A percentile compares a stretch with the other conserved stretches of the same genome.
Evolutionary conservation across 2,797 vertebrate genomes (phyloP).

Genomic region (Lagodon rhomboides): DNA sequence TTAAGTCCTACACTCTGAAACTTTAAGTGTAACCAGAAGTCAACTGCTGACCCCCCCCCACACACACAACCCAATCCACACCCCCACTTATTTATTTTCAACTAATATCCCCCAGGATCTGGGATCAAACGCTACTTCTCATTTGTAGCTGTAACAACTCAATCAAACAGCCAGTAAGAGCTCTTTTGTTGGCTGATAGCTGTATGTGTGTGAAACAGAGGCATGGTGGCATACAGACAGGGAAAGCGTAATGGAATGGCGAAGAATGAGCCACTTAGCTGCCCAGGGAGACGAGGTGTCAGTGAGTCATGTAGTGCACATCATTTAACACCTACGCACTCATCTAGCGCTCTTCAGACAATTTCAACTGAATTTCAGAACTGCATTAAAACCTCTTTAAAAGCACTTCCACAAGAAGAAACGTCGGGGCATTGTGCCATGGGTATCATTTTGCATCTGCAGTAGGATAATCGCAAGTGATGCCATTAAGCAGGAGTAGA

Average conservation of each 20-base stretch:
- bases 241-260: slow-evolving; percentile 63
- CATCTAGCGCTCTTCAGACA: slow-evolving; percentile 76
- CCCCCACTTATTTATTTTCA: slow-evolving; percentile 28
- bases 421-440: slow-evolving; percentile 65
- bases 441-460: slow-evolving; percentile 76
- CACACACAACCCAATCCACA: background rate
- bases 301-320: slow-evolving; percentile 76
- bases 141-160: slow-evolving; percentile 36
- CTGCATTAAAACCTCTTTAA: slow-evolving; percentile 83
- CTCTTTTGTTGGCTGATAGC: slow-evolving; percentile 44
- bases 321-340: slow-evolving; percentile 83
- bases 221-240: slow-evolving; percentile 24
- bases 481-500: slow-evolving; percentile 67
- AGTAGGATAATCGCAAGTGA: slow-evolving; percentile 70
- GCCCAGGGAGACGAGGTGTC: slow-evolving; percentile 74
- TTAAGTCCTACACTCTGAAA: too few species aligned
- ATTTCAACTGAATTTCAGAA: slow-evolving; percentile 80
- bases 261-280: slow-evolving; percentile 77
- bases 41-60: background rate
- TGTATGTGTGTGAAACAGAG: slow-evolving; percentile 40
- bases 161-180: slow-evolving; percentile 51
- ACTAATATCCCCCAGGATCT: slow-evolving; percentile 12
- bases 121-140: slow-evolving; percentile 33
- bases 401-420: slow-evolving; percentile 72
- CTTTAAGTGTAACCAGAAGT: slow-evolving; percentile 15